Percentiles rank a stretch among this genome's conserved stretches.
Evolutionary conservation across 2,113 vertebrate species (phyloP).

Genomic region (Scopus umbretta): DNA sequence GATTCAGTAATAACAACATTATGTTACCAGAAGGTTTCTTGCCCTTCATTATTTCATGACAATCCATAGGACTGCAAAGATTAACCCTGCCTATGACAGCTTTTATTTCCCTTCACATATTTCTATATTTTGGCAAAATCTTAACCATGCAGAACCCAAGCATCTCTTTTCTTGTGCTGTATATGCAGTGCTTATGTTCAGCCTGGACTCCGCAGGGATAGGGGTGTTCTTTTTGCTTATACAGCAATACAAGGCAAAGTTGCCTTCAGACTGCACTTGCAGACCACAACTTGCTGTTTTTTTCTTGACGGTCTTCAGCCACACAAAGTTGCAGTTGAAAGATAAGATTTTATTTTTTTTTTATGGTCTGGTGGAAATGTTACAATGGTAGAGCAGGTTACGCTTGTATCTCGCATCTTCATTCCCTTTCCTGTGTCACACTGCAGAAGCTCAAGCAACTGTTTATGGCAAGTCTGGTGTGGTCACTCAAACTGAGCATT

Average conservation of each 20-base stretch:
- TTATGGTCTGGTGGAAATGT: accelerated
- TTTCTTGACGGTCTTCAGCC: neutral
- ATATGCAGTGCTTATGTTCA: neutral
- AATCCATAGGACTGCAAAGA: neutral
- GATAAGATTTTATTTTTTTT: neutral
- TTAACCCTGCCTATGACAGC: neutral
- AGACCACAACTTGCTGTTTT: neutral
- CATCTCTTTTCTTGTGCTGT: neutral
- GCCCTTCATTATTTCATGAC: neutral
- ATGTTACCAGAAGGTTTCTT: neutral
- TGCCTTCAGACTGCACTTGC: neutral
- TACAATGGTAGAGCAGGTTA: neutral
- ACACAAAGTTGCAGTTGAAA: neutral
- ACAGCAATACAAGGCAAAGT: neutral
- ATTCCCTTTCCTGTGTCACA: neutral
- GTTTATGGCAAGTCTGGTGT: neutral
- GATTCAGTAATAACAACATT: neutral
- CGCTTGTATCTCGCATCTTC: neutral
- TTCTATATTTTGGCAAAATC: neutral
- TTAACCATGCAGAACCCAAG: neutral
- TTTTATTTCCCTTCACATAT: neutral
- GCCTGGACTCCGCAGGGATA: neutral
- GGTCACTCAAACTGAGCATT: neutral
- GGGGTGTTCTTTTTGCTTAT: neutral
- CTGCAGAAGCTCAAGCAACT: neutral